Percentiles rank a stretch among this genome's conserved stretches.
These are phyloP conservation scores for Polydrusus tereticollis DNA, from an alignment of 2,888 invertebrate genomes.

Conservation along the genomic window DNA sequence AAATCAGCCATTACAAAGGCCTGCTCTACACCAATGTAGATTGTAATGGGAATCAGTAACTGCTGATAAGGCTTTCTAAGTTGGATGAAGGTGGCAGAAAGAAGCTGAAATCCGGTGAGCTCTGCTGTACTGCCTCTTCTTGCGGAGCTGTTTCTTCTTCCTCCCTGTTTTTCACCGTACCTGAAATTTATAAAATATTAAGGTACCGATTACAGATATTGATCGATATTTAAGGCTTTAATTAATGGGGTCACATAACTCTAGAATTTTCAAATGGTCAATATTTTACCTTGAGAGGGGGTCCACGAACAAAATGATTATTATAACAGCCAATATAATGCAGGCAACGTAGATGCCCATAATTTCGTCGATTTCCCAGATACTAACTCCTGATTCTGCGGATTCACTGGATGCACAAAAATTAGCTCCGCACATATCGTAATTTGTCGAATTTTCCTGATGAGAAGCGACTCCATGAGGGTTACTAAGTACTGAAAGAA, in stretches of 20 bases:
- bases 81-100: slow-evolving; percentile 91
- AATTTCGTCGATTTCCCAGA: slow-evolving; percentile 89
- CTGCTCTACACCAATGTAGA: slow-evolving; percentile 98
- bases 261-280: too few species aligned
- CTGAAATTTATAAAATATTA: slow-evolving; percentile 65
- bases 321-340: slow-evolving; percentile 85
- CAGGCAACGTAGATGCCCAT: slow-evolving; percentile 90
- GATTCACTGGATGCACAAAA: slow-evolving; percentile 82
- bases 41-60: slow-evolving; percentile 92
- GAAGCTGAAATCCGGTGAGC: slow-evolving; percentile 81
- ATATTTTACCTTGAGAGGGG: slow-evolving; percentile 82
- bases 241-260: too few species aligned
- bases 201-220: neutral
- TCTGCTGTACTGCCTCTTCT: slow-evolving; percentile 63
- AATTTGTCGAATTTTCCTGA: slow-evolving; percentile 66
- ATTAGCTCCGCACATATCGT: slow-evolving; percentile 82
- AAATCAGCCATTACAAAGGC: slow-evolving; percentile 95
- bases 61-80: slow-evolving; percentile 92
- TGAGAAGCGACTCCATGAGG: slow-evolving; percentile 72
- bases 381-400: slow-evolving; percentile 84
- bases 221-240: too few species aligned
- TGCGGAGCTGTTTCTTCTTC: slow-evolving; percentile 72
- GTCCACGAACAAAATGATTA: slow-evolving; percentile 90
- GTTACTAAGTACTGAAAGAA: slow-evolving; percentile 78
- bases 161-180: slow-evolving; percentile 85